Evolutionary conservation across 2,888 invertebrate genomes (phyloP), one percentile per base, ranked within the genome.

Genomic region (Agrochola macilenta): DNA sequence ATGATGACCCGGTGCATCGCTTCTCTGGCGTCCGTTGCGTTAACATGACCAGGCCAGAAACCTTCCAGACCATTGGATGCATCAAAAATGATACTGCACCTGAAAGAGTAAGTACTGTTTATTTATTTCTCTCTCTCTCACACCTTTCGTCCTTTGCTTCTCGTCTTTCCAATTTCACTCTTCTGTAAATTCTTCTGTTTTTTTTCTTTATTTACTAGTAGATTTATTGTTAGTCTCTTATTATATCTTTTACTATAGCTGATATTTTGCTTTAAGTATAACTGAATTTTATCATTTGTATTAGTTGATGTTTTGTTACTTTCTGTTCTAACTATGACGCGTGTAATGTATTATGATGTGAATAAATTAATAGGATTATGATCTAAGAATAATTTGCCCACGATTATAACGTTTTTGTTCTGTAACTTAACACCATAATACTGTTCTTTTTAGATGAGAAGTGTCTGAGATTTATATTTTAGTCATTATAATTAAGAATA

Each of bases 1-100:
- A 90, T 26, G 91, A 93, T 66, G 93, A 93, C 65, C 93, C 93
- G 0, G 93, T 93, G 0, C 93, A 93, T 76, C 91, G 93, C 57
- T 93, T 93, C 87, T 92, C 93, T 2, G 84, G 90, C 11, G 82
- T 90, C 39, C 87, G 92, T 7, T 94, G 93, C 58, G 58, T 92
- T 49, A 93, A 93, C 76, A 87, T 93, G 92, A 93, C 93, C 2
- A 88, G 90, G 11, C 93, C 93, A 0, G 89, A 89, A 30, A 88
- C 91, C 1, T 93, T 92, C 82, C 93, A 93, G 71, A 91, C 90
- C 11, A 79, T 87, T 60, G 92, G 93, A 0, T 93, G 93, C 54
- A 76, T 90, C 5, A 86, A 74, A 17, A 92, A 93, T 74, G 84
- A 85, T 49, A 91, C 92, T 11, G 66, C 83, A 30, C 93, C 93